These are phyloP conservation scores for Poecilia velifera DNA, from an alignment of 2,797 vertebrate species.

Conservation along the genomic window DNA sequence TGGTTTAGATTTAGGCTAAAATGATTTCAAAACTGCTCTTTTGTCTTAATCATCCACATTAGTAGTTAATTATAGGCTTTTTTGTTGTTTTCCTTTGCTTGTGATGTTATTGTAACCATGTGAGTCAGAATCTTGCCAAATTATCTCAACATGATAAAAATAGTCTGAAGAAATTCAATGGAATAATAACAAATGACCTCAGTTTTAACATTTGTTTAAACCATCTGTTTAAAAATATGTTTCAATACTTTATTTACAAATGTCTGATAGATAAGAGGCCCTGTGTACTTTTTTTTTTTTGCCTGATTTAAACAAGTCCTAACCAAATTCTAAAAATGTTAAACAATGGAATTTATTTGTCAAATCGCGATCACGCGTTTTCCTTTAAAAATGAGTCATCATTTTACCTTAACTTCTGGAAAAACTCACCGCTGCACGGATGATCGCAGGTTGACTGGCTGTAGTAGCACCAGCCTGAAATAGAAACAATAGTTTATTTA, in stretches of 20 bases:
- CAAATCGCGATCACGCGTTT: not conserved
- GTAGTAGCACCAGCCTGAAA: conserved; percentile 83
- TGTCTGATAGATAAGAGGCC: not conserved
- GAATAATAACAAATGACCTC: not conserved
- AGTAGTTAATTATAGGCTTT: not conserved
- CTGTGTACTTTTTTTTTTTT: no score
- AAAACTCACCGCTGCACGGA: conserved; percentile 74
- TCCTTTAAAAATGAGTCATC: not conserved
- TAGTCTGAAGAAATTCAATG: not conserved
- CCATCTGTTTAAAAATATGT: not conserved
- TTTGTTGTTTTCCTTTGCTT: not conserved
- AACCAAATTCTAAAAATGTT: not conserved
- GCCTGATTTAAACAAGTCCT: not conserved
- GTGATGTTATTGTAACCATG: not conserved
- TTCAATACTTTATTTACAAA: not conserved
- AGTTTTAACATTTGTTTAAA: not conserved
- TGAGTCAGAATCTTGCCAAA: not conserved
- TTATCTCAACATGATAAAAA: not conserved
- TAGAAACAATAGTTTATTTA: conserved; percentile 10
- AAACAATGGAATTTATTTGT: not conserved
- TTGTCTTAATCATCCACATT: not conserved
- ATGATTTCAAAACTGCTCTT: not conserved
- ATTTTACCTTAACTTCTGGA: not conserved
- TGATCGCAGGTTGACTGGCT: conserved; percentile 72
- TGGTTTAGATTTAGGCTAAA: not conserved